Percentiles rank a stretch among this genome's conserved stretches.
phyloP scores from a whole-genome alignment of 2,113 vertebrate species.

The Phrynocephalus versicolor region DNA sequence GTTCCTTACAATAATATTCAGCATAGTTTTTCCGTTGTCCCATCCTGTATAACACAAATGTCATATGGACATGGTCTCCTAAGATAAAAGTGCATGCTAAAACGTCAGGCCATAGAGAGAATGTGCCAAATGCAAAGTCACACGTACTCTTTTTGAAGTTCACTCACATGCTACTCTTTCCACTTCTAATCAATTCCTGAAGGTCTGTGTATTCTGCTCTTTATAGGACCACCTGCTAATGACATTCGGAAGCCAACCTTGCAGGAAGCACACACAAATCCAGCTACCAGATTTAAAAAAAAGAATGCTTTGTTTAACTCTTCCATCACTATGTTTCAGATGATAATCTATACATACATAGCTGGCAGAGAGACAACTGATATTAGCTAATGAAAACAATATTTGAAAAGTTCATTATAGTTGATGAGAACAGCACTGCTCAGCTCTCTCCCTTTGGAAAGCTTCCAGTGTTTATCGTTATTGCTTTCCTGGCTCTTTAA shows the following conservation, averaged over 20 bases:
- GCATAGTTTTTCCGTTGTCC: neutral
- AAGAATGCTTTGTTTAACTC: conserved; percentile 15
- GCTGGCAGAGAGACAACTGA: neutral
- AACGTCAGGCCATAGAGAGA: neutral
- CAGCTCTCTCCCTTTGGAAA: neutral
- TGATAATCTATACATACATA: neutral
- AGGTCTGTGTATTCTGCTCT: neutral
- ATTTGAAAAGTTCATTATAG: neutral
- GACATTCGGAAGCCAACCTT: neutral
- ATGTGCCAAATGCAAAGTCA: neutral
- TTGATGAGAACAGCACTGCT: neutral
- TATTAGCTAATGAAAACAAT: neutral
- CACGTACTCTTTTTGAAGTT: neutral
- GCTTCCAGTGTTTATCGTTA: conserved; percentile 8
- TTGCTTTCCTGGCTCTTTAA: conserved; percentile 35
- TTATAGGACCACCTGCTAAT: conserved; percentile 6
- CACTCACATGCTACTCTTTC: conserved; percentile 5
- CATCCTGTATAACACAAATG: neutral
- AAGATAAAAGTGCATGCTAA: neutral
- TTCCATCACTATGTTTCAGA: neutral
- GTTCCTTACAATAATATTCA: neutral
- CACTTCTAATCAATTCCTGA: neutral
- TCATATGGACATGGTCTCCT: neutral
- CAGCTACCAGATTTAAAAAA: neutral
- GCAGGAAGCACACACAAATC: neutral